Evolutionary conservation across 2,888 invertebrate species (phyloP).

Genomic region (Gymnocheta viridis): DNA sequence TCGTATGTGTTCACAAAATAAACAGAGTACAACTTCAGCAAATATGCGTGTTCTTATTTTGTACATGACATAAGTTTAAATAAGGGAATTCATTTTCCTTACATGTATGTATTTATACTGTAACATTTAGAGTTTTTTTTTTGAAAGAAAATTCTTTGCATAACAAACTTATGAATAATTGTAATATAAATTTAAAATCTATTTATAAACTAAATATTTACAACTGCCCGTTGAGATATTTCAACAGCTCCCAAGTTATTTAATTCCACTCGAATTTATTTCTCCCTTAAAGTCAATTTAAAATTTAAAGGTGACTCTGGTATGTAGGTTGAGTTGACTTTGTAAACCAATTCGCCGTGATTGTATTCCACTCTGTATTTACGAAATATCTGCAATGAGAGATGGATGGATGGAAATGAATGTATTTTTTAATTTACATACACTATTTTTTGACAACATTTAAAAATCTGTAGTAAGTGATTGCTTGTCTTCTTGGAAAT

Average conservation of each 20-base stretch:
- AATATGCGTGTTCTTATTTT: too few species aligned
- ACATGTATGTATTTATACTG: too few species aligned
- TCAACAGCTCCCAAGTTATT: background rate
- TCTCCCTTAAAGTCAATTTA: constrained; percentile 83
- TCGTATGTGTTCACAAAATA: too few species aligned
- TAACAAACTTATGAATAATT: background rate
- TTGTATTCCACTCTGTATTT: constrained; percentile 88
- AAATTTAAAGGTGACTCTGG: constrained; percentile 88
- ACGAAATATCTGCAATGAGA: constrained; percentile 85
- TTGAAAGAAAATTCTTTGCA: background rate
- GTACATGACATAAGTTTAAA: background rate
- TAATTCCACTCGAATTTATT: constrained; percentile 69
- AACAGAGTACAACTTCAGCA: too few species aligned
- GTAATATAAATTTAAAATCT: constrained; percentile 2
- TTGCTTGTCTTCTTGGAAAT: background rate
- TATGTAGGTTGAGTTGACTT: constrained; percentile 89
- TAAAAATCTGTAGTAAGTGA: background rate
- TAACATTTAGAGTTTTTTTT: too few species aligned
- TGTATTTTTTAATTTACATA: constrained; percentile 7
- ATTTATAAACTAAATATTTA: constrained; percentile 23
- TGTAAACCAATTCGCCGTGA: constrained; percentile 86
- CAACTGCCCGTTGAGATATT: background rate
- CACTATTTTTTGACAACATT: background rate
- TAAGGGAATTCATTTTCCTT: background rate
- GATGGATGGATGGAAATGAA: background rate